Evolutionary conservation across 2,797 vertebrate genomes (phyloP), one percentile per base, ranked within the genome.

Genomic region (Phataginus tricuspis): DNA sequence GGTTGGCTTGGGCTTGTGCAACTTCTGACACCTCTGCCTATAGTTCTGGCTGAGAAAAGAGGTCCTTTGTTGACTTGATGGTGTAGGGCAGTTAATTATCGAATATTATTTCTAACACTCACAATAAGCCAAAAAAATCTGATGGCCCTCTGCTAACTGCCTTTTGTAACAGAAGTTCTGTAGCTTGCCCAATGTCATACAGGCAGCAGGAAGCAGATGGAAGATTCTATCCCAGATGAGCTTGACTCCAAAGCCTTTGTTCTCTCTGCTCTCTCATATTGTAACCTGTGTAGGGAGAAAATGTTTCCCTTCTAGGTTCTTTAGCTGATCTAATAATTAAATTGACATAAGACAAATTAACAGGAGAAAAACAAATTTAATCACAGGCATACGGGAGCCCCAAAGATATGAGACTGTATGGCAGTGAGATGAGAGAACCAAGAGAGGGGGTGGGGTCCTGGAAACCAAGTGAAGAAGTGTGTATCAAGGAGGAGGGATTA

Each of bases 1-100:
- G 37, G n/a, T 83, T 75, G 59, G 14, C 78, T 75, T 34, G 45
- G 37, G 51, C 12, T 78, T 93, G 34, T 90, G 57, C 51, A 64
- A 19, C 86, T 94, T 86, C 55, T 95, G 51, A 86, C 49, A 31
- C 29, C 92, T 64, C 45, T 57, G 8, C 31, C 3, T 53, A 53
- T 96, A 45, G 39, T 37, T 91, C 71, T 94, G 78, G 6, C n/a
- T 53, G 13, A 86, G 49, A 92, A 91, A 34, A 74, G 69, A 94
- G 34, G 72, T 59, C 61, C 49, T 91, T 72, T 78, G 53, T 63
- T 59, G n/a, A 66, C 82, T 84, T 71, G 49, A 88, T 64, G 53
- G 27, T 53, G 49, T 75, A 13, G 72, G 12, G 72, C 45, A 45
- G 45, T 11, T 45, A 45, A 45, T 45, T 45, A 45, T 45, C 42